Conservation (phyloP, 1,140 invertebrate species). For the Hydropsyche tenuis region DNA sequence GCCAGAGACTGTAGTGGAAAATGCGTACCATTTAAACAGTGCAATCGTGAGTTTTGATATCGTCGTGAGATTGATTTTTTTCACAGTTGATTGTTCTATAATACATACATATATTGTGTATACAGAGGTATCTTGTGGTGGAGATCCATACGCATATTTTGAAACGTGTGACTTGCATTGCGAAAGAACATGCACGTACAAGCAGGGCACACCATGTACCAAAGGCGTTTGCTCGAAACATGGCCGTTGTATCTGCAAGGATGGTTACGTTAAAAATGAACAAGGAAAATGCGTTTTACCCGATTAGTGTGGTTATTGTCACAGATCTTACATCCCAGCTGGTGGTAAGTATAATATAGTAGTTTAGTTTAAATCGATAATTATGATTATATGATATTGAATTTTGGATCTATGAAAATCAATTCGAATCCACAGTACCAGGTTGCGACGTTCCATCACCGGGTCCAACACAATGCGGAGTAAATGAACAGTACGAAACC, state of each 20-base stretch:
- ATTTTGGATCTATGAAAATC: too few species aligned
- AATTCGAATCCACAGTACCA: too few species aligned
- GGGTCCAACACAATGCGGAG: too few species aligned
- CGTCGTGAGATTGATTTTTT: neutral
- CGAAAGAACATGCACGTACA: neutral
- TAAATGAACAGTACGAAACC: too few species aligned
- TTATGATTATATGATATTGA: too few species aligned
- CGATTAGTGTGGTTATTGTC: neutral
- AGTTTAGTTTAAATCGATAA: too few species aligned
- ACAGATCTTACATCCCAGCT: neutral
- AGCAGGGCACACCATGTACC: neutral
- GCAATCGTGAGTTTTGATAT: neutral
- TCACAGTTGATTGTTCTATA: neutral
- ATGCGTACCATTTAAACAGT: conserved; percentile 3
- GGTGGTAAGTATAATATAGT: too few species aligned
- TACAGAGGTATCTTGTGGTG: neutral
- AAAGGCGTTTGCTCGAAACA: neutral
- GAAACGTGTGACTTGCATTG: neutral
- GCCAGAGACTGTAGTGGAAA: neutral
- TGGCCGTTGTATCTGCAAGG: neutral
- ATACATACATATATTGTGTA: neutral
- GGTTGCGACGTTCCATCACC: too few species aligned
- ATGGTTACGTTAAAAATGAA: neutral
- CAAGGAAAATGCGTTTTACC: neutral
- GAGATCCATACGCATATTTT: neutral